These are phyloP conservation scores for Sitobion miscanthi DNA, from an alignment of 1,140 invertebrate species.

Conservation along the genomic window DNA sequence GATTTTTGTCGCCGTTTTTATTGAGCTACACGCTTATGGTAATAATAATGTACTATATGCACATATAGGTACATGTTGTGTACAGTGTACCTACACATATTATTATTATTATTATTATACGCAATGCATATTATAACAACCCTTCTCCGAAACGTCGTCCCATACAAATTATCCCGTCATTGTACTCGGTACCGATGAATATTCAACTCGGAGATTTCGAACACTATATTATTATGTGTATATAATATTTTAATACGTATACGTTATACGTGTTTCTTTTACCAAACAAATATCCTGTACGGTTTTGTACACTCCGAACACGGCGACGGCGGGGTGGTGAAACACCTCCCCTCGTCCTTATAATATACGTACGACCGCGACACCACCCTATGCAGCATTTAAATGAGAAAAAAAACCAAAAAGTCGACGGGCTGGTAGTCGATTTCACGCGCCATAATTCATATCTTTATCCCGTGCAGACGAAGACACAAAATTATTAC, in stretches of 20 bases:
- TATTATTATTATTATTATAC: not conserved
- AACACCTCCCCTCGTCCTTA: not conserved
- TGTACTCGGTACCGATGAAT: slow-evolving; percentile 18
- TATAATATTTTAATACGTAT: not conserved
- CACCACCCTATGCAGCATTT: not conserved
- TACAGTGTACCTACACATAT: not conserved
- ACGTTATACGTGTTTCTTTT: slow-evolving; percentile 45
- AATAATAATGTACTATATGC: not conserved
- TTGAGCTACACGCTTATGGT: not conserved
- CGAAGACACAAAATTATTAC: not conserved
- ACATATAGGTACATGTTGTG: too few species aligned
- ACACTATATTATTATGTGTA: not conserved
- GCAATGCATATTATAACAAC: not conserved
- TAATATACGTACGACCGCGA: not conserved
- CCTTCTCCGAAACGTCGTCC: not conserved
- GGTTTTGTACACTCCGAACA: not conserved
- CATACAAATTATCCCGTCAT: slow-evolving; percentile 38
- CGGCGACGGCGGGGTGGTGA: too few species aligned
- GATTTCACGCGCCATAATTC: slow-evolving; percentile 21
- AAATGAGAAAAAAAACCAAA: not conserved
- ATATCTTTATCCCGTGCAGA: not conserved
- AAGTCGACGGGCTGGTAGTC: slow-evolving; percentile 1
- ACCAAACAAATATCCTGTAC: not conserved
- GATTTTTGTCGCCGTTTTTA: not conserved
- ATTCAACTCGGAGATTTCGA: slow-evolving; percentile 13